Percentiles rank a stretch among this genome's conserved stretches.
Evolutionary conservation across 2,113 vertebrate genomes (phyloP).

Genomic region (Poicephalus meyeri): DNA sequence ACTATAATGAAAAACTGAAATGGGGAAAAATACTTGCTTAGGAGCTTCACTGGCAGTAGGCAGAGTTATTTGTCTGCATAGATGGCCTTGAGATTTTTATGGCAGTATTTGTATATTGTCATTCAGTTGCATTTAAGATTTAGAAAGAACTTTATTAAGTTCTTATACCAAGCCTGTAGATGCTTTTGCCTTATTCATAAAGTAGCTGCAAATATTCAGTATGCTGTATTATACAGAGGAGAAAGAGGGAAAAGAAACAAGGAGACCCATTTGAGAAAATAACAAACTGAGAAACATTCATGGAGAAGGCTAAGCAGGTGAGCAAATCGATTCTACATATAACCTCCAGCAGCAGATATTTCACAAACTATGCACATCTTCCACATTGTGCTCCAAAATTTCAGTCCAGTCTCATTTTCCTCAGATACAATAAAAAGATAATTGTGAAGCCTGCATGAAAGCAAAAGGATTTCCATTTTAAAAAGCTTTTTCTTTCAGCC

Average conservation of each 20-base stretch:
- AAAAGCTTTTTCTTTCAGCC: background rate
- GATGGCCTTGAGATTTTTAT: background rate
- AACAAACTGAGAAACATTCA: background rate
- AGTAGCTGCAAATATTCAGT: background rate
- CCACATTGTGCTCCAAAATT: background rate
- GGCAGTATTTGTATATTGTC: background rate
- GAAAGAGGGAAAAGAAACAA: background rate
- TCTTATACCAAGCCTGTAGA: background rate
- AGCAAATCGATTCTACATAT: background rate
- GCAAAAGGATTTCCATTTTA: background rate
- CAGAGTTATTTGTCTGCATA: background rate
- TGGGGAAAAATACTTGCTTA: background rate
- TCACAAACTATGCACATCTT: background rate
- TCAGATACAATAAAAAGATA: background rate
- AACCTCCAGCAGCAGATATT: background rate
- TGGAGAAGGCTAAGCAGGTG: background rate
- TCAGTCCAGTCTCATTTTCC: background rate
- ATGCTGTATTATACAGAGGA: background rate
- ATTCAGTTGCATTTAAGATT: background rate
- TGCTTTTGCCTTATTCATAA: background rate
- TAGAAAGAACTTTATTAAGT: background rate
- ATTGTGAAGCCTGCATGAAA: background rate
- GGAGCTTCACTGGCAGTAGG: background rate
- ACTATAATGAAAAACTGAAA: background rate
- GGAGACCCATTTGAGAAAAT: background rate